Percentiles rank a stretch among this genome's conserved stretches.
phyloP scores from a whole-genome alignment of 2,888 invertebrate species.

The Cryptus viduatorius region DNA sequence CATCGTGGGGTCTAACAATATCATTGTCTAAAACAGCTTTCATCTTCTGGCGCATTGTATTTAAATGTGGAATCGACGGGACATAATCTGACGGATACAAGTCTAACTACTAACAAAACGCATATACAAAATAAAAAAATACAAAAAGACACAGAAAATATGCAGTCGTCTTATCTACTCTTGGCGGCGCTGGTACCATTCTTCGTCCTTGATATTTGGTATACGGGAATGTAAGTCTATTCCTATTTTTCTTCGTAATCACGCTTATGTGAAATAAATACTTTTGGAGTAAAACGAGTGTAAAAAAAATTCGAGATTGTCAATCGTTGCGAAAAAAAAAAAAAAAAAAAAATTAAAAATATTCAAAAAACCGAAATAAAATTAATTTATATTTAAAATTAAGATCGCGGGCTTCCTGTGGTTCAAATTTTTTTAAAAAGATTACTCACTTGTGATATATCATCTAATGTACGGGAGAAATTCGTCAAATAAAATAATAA shows the following conservation, averaged over 20 bases:
- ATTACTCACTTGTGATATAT: too few species aligned
- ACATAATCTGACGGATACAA: constrained; percentile 24
- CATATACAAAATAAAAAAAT: constrained; percentile 19
- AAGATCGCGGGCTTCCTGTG: too few species aligned
- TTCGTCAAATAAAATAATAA: too few species aligned
- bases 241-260: constrained; percentile 56
- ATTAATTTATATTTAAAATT: too few species aligned
- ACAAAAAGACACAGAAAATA: constrained; percentile 70
- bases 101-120: constrained; percentile 59
- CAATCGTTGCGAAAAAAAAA: constrained; percentile 18
- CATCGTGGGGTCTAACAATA: constrained; percentile 43
- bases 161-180: constrained; percentile 79
- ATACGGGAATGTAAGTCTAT: constrained; percentile 82
- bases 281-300: constrained; percentile 28
- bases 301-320: neutral
- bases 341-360: neutral
- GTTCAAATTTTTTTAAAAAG: too few species aligned
- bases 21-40: constrained; percentile 54
- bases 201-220: constrained; percentile 82
- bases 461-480: too few species aligned
- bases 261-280: constrained; percentile 55
- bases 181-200: constrained; percentile 80
- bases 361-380: neutral
- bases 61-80: constrained; percentile 11
- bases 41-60: constrained; percentile 25